phyloP scores from a whole-genome alignment of 1,140 invertebrate species.

The Drosophila nigrodunni region DNA sequence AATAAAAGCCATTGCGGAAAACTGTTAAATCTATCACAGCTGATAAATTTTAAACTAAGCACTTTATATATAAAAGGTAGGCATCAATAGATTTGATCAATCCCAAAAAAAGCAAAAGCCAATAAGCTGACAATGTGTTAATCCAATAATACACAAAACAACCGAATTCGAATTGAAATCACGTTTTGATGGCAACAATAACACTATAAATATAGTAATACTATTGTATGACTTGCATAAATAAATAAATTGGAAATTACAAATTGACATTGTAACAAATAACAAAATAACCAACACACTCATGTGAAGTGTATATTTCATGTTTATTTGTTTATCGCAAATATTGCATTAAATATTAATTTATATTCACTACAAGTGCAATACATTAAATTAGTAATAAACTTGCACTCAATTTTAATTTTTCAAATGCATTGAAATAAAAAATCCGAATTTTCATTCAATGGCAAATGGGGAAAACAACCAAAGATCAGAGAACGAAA shows the following conservation, averaged over 20 bases:
- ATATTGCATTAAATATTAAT: slow-evolving; percentile 5
- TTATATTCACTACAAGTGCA: background rate
- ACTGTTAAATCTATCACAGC: too few relatives aligned
- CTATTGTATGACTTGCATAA: slow-evolving; percentile 4
- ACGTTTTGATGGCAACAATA: background rate
- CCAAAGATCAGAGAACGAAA: background rate
- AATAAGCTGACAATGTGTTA: slow-evolving; percentile 9
- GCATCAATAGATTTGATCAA: slow-evolving; percentile 3
- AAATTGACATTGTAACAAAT: slow-evolving; percentile 13
- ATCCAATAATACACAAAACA: slow-evolving; percentile 6
- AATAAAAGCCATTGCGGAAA: too few relatives aligned
- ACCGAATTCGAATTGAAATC: background rate
- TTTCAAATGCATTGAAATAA: background rate
- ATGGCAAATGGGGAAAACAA: slow-evolving; percentile 7
- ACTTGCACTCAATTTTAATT: background rate
- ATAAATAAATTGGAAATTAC: slow-evolving; percentile 6
- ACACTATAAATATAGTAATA: slow-evolving; percentile 4
- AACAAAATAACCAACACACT: background rate
- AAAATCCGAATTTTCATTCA: background rate
- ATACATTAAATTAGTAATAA: slow-evolving; percentile 3
- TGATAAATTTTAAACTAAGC: background rate
- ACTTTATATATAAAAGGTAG: background rate
- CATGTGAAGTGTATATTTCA: background rate
- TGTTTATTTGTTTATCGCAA: slow-evolving; percentile 14
- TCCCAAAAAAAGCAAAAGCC: slow-evolving; percentile 3